Conservation (phyloP, 2,113 vertebrate genomes). For the Mirza zaza region DNA sequence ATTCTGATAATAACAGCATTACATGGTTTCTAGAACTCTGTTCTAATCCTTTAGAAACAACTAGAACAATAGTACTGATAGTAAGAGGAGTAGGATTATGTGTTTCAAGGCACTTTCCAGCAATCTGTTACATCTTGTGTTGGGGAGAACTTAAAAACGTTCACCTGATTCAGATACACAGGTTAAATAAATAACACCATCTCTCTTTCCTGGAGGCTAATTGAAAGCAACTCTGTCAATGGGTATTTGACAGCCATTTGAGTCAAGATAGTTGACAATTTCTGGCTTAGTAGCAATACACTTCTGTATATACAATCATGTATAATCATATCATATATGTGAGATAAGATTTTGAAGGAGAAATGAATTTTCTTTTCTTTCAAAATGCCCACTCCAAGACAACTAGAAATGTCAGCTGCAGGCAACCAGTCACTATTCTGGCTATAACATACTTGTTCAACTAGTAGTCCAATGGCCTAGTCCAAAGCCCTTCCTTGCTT, state of each 20-base stretch:
- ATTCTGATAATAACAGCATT: neutral
- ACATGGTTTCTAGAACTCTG: neutral
- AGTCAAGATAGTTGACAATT: neutral
- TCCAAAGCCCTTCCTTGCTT: neutral
- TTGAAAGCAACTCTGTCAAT: neutral
- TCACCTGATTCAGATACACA: neutral
- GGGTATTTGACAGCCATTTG: neutral
- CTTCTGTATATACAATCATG: neutral
- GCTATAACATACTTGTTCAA: neutral
- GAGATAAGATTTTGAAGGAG: neutral
- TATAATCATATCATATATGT: neutral
- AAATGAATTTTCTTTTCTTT: constrained; percentile 4
- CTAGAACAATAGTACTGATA: neutral
- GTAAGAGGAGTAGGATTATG: neutral
- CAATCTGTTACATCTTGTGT: neutral
- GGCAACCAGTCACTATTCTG: neutral
- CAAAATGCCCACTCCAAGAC: neutral
- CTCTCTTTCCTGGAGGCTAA: neutral
- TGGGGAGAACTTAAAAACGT: neutral
- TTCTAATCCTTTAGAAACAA: constrained; percentile 6
- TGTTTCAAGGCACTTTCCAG: neutral
- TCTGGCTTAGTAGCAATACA: neutral
- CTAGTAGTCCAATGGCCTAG: neutral
- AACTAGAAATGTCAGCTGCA: neutral
- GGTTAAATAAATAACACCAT: neutral